phyloP scores from a whole-genome alignment of 2,888 invertebrate species.

The Cephus runcator region DNA sequence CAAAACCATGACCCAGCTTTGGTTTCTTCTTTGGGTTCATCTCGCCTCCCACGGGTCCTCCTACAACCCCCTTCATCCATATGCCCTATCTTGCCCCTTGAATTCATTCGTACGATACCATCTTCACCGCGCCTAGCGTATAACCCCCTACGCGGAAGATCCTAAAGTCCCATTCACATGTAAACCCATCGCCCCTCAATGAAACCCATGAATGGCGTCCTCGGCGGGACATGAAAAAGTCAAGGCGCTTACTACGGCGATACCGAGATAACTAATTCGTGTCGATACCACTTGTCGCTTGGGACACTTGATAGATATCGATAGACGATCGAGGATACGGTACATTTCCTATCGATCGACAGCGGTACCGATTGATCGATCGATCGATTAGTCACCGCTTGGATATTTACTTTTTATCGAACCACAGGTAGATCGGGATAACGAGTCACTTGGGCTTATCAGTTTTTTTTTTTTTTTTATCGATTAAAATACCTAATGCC shows the following conservation, averaged over 20 bases:
- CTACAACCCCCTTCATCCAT: conserved; percentile 27
- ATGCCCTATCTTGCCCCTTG: conserved; percentile 29
- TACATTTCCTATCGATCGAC: background rate
- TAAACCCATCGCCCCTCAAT: conserved; percentile 15
- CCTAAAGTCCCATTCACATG: conserved; percentile 38
- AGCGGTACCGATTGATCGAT: background rate
- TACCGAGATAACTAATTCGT: background rate
- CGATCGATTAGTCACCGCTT: background rate
- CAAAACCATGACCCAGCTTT: conserved; percentile 33
- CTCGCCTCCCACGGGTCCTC: conserved; percentile 33
- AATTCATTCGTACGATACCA: conserved; percentile 49
- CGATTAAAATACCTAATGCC: background rate
- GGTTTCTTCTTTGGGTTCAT: conserved; percentile 19
- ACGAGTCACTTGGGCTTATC: background rate
- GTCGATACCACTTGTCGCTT: background rate
- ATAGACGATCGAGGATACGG: background rate
- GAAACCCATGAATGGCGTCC: conserved; percentile 17
- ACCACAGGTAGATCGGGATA: background rate
- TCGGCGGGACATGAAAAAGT: conserved; percentile 4
- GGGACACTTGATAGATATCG: background rate
- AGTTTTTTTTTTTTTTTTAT: background rate
- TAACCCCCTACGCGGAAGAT: conserved; percentile 25
- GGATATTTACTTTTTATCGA: background rate
- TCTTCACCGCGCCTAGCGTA: conserved; percentile 25
- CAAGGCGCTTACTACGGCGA: background rate